Percentiles rank a stretch among this genome's conserved stretches.
Conservation (phyloP, 2,797 vertebrate species). For the Enteromius unitaeniatus region DNA sequence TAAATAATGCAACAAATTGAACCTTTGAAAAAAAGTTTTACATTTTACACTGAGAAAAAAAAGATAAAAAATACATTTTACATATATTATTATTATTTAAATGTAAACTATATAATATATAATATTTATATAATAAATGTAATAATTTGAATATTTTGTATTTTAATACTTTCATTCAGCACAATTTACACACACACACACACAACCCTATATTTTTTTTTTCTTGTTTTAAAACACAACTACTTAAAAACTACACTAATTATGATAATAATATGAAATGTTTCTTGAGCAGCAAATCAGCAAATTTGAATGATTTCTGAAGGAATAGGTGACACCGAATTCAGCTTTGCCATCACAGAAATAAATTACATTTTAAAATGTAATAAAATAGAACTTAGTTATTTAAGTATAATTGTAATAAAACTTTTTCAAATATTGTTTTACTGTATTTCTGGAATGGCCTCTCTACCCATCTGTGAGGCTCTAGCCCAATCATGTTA, state of each 20-base stretch:
- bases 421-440: background rate
- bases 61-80: too few relatives aligned
- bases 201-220: too few relatives aligned
- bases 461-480: background rate
- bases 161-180: background rate
- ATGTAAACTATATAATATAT: background rate
- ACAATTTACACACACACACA: too few relatives aligned
- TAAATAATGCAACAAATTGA: background rate
- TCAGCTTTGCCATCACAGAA: background rate
- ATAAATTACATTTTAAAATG: background rate
- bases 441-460: background rate
- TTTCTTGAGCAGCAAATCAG: background rate
- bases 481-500: background rate
- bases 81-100: background rate
- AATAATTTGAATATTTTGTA: background rate
- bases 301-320: background rate
- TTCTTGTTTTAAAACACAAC: background rate
- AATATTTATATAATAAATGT: background rate
- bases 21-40: background rate
- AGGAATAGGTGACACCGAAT: background rate
- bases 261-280: background rate
- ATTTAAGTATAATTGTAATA: background rate
- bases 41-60: background rate
- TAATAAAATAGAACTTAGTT: background rate
- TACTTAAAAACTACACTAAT: background rate